Base-by-base conservation (phyloP, 2,888 invertebrate genomes). In the Stenoptilia bipunctidactyla region DNA sequence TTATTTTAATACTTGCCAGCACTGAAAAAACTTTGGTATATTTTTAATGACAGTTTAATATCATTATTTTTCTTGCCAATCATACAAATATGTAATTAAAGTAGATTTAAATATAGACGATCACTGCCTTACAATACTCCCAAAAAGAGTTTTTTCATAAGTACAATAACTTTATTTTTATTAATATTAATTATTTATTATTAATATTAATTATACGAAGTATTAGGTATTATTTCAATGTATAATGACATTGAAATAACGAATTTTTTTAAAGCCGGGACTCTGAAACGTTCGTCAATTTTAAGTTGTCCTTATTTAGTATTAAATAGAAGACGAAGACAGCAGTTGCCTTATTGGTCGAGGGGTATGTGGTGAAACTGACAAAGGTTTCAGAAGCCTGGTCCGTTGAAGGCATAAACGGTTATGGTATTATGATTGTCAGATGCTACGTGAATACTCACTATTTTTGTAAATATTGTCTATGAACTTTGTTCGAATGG, bases 371-470 rank as follows among this genome's bases (percentile, higher is more conserved):
- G n/a, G n/a, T n/a, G n/a, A n/a, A n/a, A n/a, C n/a, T n/a, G n/a
- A n/a, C n/a, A n/a, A n/a, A n/a, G n/a, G n/a, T n/a, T n/a, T n/a
- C n/a, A n/a, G n/a, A n/a, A n/a, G n/a, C n/a, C n/a, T n/a, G n/a
- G n/a, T n/a, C n/a, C n/a, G n/a, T n/a, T n/a, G n/a, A n/a, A n/a
- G n/a, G n/a, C n/a, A n/a, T n/a, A n/a, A n/a, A n/a, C n/a, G n/a
- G n/a, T n/a, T n/a, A n/a, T n/a, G n/a, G n/a, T n/a, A n/a, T n/a
- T n/a, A n/a, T n/a, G n/a, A n/a, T n/a, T n/a, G n/a, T n/a, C n/a
- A n/a, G n/a, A n/a, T n/a, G n/a, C n/a, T n/a, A n/a, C n/a, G 13
- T 37, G 34, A 80, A 82, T 82, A 82, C 80, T 82, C 80, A 82
- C 73, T 77, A 74, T 5, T 20, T 60, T 61, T 79, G 74, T 79